These are phyloP conservation scores for Hippasteria phrygiana DNA, from an alignment of 53 echinoderm and acorn worm species.

Conservation along the genomic window DNA sequence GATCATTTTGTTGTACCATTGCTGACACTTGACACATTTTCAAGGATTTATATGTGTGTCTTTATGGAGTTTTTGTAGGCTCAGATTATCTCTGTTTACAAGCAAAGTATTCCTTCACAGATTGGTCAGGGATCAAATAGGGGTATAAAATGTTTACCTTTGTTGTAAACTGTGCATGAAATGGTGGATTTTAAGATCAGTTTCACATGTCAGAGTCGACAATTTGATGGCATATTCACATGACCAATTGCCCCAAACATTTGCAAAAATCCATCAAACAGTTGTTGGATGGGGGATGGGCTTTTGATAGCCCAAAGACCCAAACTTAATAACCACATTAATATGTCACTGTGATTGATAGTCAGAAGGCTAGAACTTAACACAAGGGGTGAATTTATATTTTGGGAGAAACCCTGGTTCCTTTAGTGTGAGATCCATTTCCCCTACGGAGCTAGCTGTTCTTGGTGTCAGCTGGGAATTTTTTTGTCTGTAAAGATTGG, in stretches of 20 bases:
- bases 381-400: slow-evolving; percentile 7
- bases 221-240: not conserved
- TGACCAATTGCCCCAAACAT: not conserved
- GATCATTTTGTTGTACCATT: not conserved
- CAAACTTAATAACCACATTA: slow-evolving; percentile 32
- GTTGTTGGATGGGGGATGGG: not conserved
- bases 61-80: not conserved
- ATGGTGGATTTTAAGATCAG: not conserved
- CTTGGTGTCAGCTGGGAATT: not conserved
- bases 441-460: slow-evolving; percentile 6
- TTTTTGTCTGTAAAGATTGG: not conserved
- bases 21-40: not conserved
- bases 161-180: slow-evolving; percentile 20
- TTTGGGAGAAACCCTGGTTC: not conserved
- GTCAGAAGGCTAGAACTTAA: not conserved
- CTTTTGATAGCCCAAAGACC: not conserved
- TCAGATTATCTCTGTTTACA: not conserved
- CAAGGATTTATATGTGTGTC: not conserved
- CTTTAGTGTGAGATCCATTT: not conserved
- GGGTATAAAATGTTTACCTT: not conserved
- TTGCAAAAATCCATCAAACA: slow-evolving; percentile 13
- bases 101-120: not conserved
- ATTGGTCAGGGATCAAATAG: not conserved
- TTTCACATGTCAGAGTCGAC: not conserved
- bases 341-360: slow-evolving; percentile 35